Base-by-base conservation (phyloP, 2,888 invertebrate species). In the Onthophagus sagittarius region DNA sequence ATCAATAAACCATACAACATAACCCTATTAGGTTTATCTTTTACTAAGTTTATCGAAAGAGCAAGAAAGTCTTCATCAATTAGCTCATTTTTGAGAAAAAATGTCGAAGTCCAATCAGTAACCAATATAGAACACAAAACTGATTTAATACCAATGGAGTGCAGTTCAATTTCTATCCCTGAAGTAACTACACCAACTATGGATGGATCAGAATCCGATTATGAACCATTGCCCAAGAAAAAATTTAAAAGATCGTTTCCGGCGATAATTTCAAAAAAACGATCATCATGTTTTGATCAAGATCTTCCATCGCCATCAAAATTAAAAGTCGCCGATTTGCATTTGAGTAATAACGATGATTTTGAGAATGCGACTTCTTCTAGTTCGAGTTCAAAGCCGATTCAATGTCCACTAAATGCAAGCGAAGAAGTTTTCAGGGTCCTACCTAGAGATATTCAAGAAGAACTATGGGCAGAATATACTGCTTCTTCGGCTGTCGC, bases 41-140 rank as follows among this genome's bases (percentile, higher is more conserved):
- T 94, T 83, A 93, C 93, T 0, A 94, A 94, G 84, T 94, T 94
- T 81, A 91, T 91, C n/a, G 93, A 92, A 78, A 88, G 90, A 74
- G 90, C 90, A 82, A 92, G 92, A 0, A 88, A 90, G 77, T 89
- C 91, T 79, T 92, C 23, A 23, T 23, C 93, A 11, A 92, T 94
- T 79, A 90, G 92, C 5, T 92, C 91, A 75, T 94, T 92, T 81
- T 86, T 94, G 71, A 89, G 91, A 83, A 93, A 92, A 83, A 92
- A 93, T 82, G 88, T 94, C 74, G 93, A 93, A 80, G 94, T 94
- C 71, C 93, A 94, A 83, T 92, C 93, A 4, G 89, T 93, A 77
- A 90, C 91, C 75, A 91, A 89, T 78, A 87, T 92, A 78, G 90
- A 88, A 82, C 89, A 88, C 82, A 88, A 88, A 23, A 62, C 75